Evolutionary conservation across 2,113 vertebrate species (phyloP).

Genomic region (Larimichthys crocea): DNA sequence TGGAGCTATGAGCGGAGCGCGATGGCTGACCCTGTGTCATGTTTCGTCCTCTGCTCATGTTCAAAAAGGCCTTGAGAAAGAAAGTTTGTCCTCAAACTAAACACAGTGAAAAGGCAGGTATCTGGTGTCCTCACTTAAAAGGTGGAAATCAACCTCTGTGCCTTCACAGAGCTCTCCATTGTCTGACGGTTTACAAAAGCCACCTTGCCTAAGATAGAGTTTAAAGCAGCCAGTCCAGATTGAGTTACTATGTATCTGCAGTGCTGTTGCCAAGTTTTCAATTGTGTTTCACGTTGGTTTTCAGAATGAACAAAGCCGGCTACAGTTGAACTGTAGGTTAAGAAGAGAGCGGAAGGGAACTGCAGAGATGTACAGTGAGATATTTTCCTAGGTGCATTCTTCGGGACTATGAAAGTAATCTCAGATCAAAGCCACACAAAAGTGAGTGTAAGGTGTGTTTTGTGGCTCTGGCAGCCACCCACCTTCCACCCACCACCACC

Average conservation of each 20-base stretch:
- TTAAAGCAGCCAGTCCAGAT: constrained; percentile 78
- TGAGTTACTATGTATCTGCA: constrained; percentile 78
- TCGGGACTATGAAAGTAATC: constrained; percentile 81
- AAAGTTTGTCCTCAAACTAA: constrained; percentile 67
- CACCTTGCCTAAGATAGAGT: constrained; percentile 75
- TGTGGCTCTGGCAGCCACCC: constrained; percentile 10
- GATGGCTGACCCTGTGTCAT: constrained; percentile 46
- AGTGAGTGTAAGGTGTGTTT: constrained; percentile 65
- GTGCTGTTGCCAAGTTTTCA: constrained; percentile 76
- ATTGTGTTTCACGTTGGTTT: constrained; percentile 76
- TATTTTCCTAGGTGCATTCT: constrained; percentile 76
- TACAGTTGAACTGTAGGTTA: constrained; percentile 72
- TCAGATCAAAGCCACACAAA: constrained; percentile 74
- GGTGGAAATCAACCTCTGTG: constrained; percentile 75
- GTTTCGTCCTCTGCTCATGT: constrained; percentile 56
- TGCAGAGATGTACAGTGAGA: constrained; percentile 74
- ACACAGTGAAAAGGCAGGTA: constrained; percentile 70
- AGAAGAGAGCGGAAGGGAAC: constrained; percentile 60
- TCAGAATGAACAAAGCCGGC: constrained; percentile 78
- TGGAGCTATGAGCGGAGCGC: constrained; percentile 7
- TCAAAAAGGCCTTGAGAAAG: constrained; percentile 62
- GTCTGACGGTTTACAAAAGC: constrained; percentile 75
- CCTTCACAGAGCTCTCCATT: constrained; percentile 79
- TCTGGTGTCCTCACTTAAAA: constrained; percentile 79
- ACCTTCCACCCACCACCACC: neutral